Percentiles rank a stretch among this genome's conserved stretches.
phyloP scores from a whole-genome alignment of 2,797 vertebrate genomes.

The Gallinago stenura region DNA sequence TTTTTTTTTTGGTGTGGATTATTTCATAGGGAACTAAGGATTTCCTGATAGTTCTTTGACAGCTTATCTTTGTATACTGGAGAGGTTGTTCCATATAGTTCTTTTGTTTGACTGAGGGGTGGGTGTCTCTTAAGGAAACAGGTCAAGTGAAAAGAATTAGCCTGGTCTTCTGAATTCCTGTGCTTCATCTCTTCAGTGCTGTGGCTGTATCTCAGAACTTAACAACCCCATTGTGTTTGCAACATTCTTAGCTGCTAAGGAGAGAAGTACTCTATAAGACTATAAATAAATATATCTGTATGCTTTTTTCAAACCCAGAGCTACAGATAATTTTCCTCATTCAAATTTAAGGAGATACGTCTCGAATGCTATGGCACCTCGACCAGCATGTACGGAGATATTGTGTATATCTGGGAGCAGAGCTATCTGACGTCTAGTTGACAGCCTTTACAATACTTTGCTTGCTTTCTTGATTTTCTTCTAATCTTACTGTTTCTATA shows the following conservation, averaged over 20 bases:
- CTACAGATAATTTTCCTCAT: background rate
- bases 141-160: background rate
- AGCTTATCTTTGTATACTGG: background rate
- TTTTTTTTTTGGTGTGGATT: background rate
- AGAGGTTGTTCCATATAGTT: background rate
- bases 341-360: background rate
- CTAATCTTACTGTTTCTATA: background rate
- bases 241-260: background rate
- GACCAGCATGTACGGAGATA: background rate
- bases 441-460: background rate
- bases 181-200: background rate
- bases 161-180: background rate
- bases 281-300: background rate
- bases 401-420: background rate
- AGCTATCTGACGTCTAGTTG: background rate
- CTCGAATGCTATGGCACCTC: background rate
- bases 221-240: background rate
- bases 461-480: background rate
- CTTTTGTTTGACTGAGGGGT: background rate
- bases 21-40: background rate
- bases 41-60: background rate
- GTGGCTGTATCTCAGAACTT: background rate
- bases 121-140: background rate
- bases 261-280: background rate
- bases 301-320: background rate